Evolutionary conservation across 2,888 invertebrate species (phyloP), one percentile per base, ranked within the genome.

Genomic region (Camponotus fellah): DNA sequence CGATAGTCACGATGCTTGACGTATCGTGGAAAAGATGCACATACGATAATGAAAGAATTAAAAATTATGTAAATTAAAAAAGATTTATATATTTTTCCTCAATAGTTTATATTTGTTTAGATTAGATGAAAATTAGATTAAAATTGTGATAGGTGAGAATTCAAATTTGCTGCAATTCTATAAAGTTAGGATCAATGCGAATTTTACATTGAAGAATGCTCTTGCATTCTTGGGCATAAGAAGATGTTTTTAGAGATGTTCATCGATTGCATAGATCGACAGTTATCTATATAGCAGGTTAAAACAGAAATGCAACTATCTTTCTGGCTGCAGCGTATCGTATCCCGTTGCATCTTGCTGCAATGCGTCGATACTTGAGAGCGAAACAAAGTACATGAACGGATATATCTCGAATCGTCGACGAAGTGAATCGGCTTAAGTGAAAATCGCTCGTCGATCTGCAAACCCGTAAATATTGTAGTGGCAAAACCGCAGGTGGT

Each of bases 381-480:
- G 72, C 74, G 85, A 85, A 84, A 85, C 80, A 86, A 84, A 83
- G 76, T 84, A 82, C 84, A 84, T 79, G 75, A 85, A 72, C 80
- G 72, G 65, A 82, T 84, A 65, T 79, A 85, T 89, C 87, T 90
- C 77, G 83, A 90, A 90, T 89, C 76, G 65, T 65, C 89, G 83
- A 65, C 88, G 89, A 83, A 76, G 86, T 76, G 86, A 86, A 86
- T 86, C 83, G 85, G 75, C 82, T 89, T 85, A 84, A 90, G 87
- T 86, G 88, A 90, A 87, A 90, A 89, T 89, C 90, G 85, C 89
- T 88, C 85, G 84, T 80, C 90, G 90, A 86, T 90, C 88, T 87
- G 86, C 89, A 83, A 91, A 83, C 91, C 89, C 86, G 92, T 91
- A 92, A 93, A 92, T 92, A 92, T 92, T 92, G 90, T 92, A 91